Evolutionary conservation across 2,888 invertebrate genomes (phyloP), one percentile per base, ranked within the genome.

Genomic region (Syrphus vitripennis): DNA sequence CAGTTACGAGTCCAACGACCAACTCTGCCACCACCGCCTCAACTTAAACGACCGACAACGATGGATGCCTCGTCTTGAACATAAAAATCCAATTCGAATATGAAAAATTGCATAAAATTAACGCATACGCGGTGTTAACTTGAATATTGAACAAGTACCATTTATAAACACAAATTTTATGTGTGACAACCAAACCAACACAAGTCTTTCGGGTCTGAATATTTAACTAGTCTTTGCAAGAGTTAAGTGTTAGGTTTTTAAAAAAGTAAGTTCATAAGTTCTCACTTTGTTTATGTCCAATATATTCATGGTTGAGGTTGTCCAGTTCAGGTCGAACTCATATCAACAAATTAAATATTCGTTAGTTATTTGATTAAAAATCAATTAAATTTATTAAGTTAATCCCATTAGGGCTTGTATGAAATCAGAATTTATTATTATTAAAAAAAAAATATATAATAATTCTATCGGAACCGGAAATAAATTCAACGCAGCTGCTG

Each of bases 221-320:
- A 4, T 6, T 4, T 0, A 34, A 57, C 4, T 10, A 16, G 9
- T 16, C 34, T 57, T 16, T 3, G 21, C 5, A 24, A 3, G 14
- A 1, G 7, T 50, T 16, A 10, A 34, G 34, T 7, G 10, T 34
- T 10, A 10, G 16, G 1, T 14, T 7, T n/a, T 24, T 24, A 2
- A 2, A 12, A 48, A 12, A 21, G 9, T 7, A 34, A 34, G 50
- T 14, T 14, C 12, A 21, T 21, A 42, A n/a, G n/a, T 40, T 26
- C 61, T 59, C 1, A 19, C 21, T 59, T 59, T 34, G 6, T 19
- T 16, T 55, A 29, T 14, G 14, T 0, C 0, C n/a, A 16, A 29
- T 4, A 82, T 59, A 19, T 45, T 83, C 78, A 83, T 55, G 77
- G 72, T 74, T 83, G 77, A 83, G 83, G 78, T 69, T 83, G 55